Evolutionary conservation across 2,113 vertebrate species (phyloP).

Genomic region (human (Homo sapiens)): GRCh38 chr3:131693001-131693500

Average conservation of each 20-base stretch:
- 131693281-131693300: neutral
- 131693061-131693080: neutral
- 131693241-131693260: neutral
- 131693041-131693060: slow-evolving; percentile 42
- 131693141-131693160: neutral
- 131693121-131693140: neutral
- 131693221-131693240: neutral
- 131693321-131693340: neutral
- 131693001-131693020: slow-evolving; percentile 34
- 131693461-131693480: neutral
- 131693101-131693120: neutral
- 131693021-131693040: slow-evolving; percentile 61
- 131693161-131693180: neutral
- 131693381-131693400: neutral
- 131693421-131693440: neutral
- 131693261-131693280: neutral
- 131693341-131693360: neutral
- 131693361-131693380: neutral
- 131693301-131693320: neutral
- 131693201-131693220: too few species aligned
- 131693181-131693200: neutral
- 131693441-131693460: neutral
- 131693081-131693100: neutral
- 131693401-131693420: neutral
- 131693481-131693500: neutral